Percentiles rank a stretch among this genome's conserved stretches.
Conservation (phyloP, 2,888 invertebrate species). For the Drosophila cognata region DNA sequence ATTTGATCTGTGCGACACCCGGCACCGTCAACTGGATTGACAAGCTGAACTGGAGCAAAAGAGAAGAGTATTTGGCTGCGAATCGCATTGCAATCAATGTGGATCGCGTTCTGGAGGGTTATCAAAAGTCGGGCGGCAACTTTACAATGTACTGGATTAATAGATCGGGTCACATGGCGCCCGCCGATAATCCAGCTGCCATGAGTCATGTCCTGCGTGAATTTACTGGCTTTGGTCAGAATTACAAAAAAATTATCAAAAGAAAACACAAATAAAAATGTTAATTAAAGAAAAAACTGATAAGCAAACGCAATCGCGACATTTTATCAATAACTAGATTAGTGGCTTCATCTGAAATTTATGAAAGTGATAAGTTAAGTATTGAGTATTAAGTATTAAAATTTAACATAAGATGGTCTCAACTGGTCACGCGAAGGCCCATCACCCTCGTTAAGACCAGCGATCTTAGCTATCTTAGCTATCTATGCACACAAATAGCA, state of each 20-base stretch:
- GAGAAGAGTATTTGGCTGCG: constrained; percentile 87
- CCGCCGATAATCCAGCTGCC: constrained; percentile 90
- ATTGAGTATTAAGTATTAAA: constrained; percentile 21
- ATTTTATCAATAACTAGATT: constrained; percentile 27
- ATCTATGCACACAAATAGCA: constrained; percentile 6
- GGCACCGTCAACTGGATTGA: constrained; percentile 92
- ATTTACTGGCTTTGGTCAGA: constrained; percentile 74
- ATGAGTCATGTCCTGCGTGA: constrained; percentile 87
- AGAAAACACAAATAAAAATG: constrained; percentile 7
- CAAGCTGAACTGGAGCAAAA: constrained; percentile 88
- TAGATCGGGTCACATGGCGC: constrained; percentile 85
- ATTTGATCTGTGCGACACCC: constrained; percentile 93
- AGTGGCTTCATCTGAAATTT: constrained; percentile 38
- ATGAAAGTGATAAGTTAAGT: constrained; percentile 35
- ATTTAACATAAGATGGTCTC: constrained; percentile 22
- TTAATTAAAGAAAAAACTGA: constrained; percentile 6
- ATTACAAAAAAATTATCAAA: background rate
- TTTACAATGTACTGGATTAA: constrained; percentile 84
- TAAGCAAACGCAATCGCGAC: constrained; percentile 31
- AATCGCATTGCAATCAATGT: constrained; percentile 87
- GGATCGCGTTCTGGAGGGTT: constrained; percentile 89
- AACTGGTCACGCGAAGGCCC: constrained; percentile 18
- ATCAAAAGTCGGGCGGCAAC: constrained; percentile 87
- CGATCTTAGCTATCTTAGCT: constrained; percentile 37
- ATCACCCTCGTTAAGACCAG: constrained; percentile 41